A percentile compares a stretch with the other conserved stretches of the same genome.
Evolutionary conservation across 2,888 invertebrate genomes (phyloP).

Genomic region (Sphaerophoria rueppellii): DNA sequence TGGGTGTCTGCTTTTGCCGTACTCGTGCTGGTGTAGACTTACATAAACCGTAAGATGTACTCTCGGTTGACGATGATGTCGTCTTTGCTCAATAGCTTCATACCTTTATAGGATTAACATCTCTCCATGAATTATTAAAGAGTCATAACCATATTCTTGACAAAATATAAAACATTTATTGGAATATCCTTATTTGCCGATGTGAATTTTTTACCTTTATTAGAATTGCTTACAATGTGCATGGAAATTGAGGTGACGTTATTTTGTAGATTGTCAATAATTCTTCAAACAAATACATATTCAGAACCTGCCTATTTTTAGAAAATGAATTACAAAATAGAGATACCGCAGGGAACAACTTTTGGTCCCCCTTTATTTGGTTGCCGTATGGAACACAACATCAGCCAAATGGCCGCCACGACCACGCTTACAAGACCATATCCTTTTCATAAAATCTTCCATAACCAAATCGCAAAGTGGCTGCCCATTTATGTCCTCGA

Average conservation of each 20-base stretch:
- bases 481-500: too few relatives aligned
- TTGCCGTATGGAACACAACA: too few relatives aligned
- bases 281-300: too few relatives aligned
- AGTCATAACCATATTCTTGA: conserved; percentile 57
- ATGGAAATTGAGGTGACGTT: background rate
- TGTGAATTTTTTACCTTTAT: conserved; percentile 31
- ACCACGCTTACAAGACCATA: too few relatives aligned
- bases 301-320: too few relatives aligned
- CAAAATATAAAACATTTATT: conserved; percentile 22
- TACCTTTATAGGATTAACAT: conserved; percentile 52
- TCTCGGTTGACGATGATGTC: conserved; percentile 22
- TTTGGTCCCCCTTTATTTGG: background rate
- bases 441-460: too few relatives aligned
- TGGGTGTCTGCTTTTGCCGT: background rate
- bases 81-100: conserved; percentile 24
- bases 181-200: background rate
- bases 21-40: conserved; percentile 36
- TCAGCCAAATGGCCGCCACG: too few relatives aligned
- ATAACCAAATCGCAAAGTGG: too few relatives aligned
- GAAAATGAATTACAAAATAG: background rate
- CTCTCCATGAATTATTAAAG: conserved; percentile 70
- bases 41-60: conserved; percentile 66
- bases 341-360: conserved; percentile 3
- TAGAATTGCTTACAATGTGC: conserved; percentile 34
- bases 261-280: conserved; percentile 17